Base-by-base conservation (phyloP, 2,888 invertebrate species). In the Zygothrica quintamaculata region DNA sequence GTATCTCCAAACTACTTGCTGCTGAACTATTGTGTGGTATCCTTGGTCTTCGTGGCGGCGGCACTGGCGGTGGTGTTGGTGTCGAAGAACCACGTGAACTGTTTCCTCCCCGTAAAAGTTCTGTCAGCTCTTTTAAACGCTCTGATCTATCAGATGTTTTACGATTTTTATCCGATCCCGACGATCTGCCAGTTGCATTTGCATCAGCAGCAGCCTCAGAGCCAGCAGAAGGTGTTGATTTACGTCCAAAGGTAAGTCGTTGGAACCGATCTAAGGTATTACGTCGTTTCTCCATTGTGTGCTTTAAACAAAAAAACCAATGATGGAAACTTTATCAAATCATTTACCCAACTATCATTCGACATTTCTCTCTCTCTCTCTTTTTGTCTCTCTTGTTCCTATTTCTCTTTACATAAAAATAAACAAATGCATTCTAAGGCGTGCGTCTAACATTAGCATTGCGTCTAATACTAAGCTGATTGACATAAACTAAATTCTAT, bases 211-310 rank as follows among this genome's bases (percentile, higher is more conserved):
- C 71, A n/a, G 52, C 22, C 26, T 65, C 74, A 9, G 61, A 12
- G n/a, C 55, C 8, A 1, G 48, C 64, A 5, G 86, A 56, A 53
- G 89, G 75, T 25, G 89, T 85, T 56, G 90, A 88, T 70, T 88
- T 89, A 53, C 90, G 91, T 86, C 93, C 95, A 92, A 95, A 94
- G 90, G 95, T 94, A 91, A 94, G 93, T 91, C 94, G 95, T 90
- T 95, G 95, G 92, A 96, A 92, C 84, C 96, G 95, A 92, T 96
- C 96, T 94, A 96, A 94, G 90, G 95, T 95, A 93, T 94, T 94
- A 69, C 90, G 89, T 66, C 89, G 89, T 81, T 90, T 91, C 64
- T 91, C 91, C 91, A 91, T 91, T 75, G 77, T 88, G 61, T 79
- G 71, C 91, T 90, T 64, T 78, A 75, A 42, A 57, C 36, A 70